Evolutionary conservation across 2,113 vertebrate species (phyloP), one percentile per base, ranked within the genome.

Genomic region (Dromas ardeola): DNA sequence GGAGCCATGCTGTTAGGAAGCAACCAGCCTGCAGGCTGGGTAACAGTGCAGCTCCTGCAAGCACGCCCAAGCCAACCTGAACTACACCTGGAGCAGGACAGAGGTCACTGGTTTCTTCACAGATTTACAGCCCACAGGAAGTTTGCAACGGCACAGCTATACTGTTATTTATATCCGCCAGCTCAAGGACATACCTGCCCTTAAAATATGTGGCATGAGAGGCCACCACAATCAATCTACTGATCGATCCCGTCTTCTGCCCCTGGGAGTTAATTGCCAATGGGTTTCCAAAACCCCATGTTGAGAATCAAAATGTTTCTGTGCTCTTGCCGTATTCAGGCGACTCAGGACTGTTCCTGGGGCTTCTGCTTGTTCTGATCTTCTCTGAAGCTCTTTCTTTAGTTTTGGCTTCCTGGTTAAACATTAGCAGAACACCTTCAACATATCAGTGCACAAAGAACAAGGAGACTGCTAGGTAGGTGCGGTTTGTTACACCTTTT

Each of bases 381-480:
- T 45, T 38, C 88, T 78, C 85, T 71, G 49, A 91, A 94, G 81
- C 30, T 84, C 84, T 81, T 78, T 78, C 74, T 76, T 76, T 52
- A 93, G 85, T 71, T 52, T 63, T 85, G 78, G 29, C 43, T 94
- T 80, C 53, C 10, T 7, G 43, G 95, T 92, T 88, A 93, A 97
- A 92, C 40, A 90, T 92, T 80, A 95, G 36, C 56, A 69, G 79
- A 92, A 69, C 49, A 72, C 71, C 79, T 92, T 76, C 21, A 90
- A 65, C 40, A 9, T 23, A 58, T 11, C 71, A 65, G 79, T 13
- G 52, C 43, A 43, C 58, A 80, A 72, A 71, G 74, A 90, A 85
- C 34, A 72, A 76, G 69, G 36, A 62, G 81, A 45, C 22, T 42
- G 38, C 14, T 19, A 21, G 25, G 52, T 67, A 38, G 90, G 70